Conservation (phyloP, 2,888 invertebrate genomes). For the Timandra comae region DNA sequence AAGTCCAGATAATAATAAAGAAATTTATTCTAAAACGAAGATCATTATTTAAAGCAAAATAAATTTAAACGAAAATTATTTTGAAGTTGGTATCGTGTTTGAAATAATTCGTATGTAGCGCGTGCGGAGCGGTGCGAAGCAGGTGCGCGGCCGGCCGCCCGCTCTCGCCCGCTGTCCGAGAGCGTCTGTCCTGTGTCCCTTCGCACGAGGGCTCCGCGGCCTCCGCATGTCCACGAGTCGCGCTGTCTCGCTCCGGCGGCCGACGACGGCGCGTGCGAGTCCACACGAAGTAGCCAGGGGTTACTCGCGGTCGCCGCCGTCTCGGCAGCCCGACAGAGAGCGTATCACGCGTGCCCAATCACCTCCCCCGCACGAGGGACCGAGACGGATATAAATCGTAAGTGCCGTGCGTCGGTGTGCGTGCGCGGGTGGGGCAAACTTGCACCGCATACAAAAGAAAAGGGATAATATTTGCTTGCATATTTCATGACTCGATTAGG, state of each 20-base stretch:
- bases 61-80: slow-evolving; percentile 27
- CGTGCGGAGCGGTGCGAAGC: slow-evolving; percentile 59
- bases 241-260: slow-evolving; percentile 70
- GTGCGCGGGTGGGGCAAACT: slow-evolving; percentile 77
- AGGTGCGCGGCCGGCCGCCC: slow-evolving; percentile 74
- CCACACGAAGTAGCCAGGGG: slow-evolving; percentile 74
- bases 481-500: slow-evolving; percentile 77
- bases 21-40: slow-evolving; percentile 18
- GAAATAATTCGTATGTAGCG: slow-evolving; percentile 47
- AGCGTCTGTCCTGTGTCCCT: slow-evolving; percentile 78
- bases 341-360: slow-evolving; percentile 38
- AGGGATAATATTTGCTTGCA: slow-evolving; percentile 77
- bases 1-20: slow-evolving; percentile 25
- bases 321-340: slow-evolving; percentile 68
- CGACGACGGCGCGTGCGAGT: slow-evolving; percentile 74
- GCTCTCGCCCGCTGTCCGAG: slow-evolving; percentile 77
- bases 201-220: slow-evolving; percentile 72
- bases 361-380: slow-evolving; percentile 40
- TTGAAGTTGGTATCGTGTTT: slow-evolving; percentile 50
- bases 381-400: slow-evolving; percentile 57
- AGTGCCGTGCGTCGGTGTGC: slow-evolving; percentile 73
- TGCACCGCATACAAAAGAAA: slow-evolving; percentile 75
- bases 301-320: slow-evolving; percentile 74
- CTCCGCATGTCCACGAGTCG: slow-evolving; percentile 66
- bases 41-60: slow-evolving; percentile 17